Evolutionary conservation across 2,113 vertebrate species (phyloP).

Genomic region (Oenanthe oenanthe): DNA sequence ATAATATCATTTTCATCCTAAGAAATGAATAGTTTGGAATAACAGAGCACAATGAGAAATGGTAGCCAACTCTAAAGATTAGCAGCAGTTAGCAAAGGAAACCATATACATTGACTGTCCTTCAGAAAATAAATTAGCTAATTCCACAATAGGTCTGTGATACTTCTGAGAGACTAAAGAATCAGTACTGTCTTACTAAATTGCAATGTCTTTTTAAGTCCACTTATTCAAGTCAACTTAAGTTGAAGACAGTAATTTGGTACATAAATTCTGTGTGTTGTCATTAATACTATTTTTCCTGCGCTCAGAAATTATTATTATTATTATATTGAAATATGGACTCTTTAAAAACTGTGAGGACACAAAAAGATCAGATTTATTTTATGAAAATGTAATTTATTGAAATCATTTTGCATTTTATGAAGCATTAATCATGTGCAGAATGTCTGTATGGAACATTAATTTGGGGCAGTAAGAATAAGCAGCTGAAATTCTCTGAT

Average conservation of each 20-base stretch:
- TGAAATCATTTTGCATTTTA: conserved; percentile 63
- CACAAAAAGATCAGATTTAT: conserved; percentile 32
- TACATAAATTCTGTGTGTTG: background rate
- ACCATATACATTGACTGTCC: background rate
- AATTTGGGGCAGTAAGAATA: conserved; percentile 67
- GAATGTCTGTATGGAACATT: conserved; percentile 68
- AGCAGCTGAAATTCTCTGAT: conserved; percentile 67
- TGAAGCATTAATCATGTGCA: conserved; percentile 67
- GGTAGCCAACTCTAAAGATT: background rate
- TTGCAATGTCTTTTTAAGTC: background rate
- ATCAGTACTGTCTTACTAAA: background rate
- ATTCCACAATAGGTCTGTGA: background rate
- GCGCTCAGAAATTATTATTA: background rate
- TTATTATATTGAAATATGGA: background rate
- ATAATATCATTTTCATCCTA: background rate
- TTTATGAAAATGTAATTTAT: conserved; percentile 67
- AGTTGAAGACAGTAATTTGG: background rate
- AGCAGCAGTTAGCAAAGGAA: background rate
- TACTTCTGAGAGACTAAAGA: background rate
- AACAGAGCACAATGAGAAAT: background rate
- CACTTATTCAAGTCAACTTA: background rate
- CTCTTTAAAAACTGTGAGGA: background rate
- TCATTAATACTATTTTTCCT: background rate
- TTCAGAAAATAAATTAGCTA: background rate
- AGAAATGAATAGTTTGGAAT: background rate